Percentiles rank a stretch among this genome's conserved stretches.
Conservation (phyloP, 2,888 invertebrate genomes). For the Euplexia lucipara region DNA sequence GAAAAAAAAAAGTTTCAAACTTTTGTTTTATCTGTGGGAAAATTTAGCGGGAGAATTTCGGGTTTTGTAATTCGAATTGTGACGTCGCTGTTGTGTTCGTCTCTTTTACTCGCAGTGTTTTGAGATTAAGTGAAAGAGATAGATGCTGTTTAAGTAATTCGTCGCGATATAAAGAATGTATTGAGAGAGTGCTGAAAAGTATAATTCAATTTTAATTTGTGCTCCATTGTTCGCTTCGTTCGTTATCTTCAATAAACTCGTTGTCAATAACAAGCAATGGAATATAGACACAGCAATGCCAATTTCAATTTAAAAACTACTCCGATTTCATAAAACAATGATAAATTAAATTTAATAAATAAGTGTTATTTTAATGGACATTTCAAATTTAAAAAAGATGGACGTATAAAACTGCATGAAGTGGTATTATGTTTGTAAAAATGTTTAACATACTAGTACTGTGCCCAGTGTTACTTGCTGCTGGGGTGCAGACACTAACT, state of each 20-base stretch:
- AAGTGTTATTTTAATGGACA: conserved; percentile 29
- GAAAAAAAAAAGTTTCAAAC: conserved; percentile 63
- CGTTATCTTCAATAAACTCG: not conserved
- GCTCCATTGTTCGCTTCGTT: conserved; percentile 38
- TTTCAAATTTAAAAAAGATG: conserved; percentile 39
- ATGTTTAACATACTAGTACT: conserved; percentile 82
- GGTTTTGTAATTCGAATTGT: conserved; percentile 45
- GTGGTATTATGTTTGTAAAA: conserved; percentile 71
- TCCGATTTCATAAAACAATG: conserved; percentile 24
- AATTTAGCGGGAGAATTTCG: conserved; percentile 57
- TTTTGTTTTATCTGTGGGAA: conserved; percentile 57
- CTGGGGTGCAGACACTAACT: conserved; percentile 83
- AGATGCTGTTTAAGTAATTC: conserved; percentile 33
- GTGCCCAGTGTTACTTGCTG: conserved; percentile 83
- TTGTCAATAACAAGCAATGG: conserved; percentile 25
- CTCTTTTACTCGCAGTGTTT: conserved; percentile 37
- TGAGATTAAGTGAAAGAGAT: conserved; percentile 40
- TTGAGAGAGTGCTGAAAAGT: conserved; percentile 27
- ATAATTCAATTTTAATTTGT: not conserved
- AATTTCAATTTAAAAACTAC: not conserved
- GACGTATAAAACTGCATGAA: conserved; percentile 31
- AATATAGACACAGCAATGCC: not conserved
- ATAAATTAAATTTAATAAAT: conserved; percentile 32
- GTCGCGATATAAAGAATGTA: conserved; percentile 26
- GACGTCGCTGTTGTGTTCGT: conserved; percentile 29